Evolutionary conservation across 2,797 vertebrate species (phyloP), one percentile per base, ranked within the genome.

Genomic region (Danio tinwini): DNA sequence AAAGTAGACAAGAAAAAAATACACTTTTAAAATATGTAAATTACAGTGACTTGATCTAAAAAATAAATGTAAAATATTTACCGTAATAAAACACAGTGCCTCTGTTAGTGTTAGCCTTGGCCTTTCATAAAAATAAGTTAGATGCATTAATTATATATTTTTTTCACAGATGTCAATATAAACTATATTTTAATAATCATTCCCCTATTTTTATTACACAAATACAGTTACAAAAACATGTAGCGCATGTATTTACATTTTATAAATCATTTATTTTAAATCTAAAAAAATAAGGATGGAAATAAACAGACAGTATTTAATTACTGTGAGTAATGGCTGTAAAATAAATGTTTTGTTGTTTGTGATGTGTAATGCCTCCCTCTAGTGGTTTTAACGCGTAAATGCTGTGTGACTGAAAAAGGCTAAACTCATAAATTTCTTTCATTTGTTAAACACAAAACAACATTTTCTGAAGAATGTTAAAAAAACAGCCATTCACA

Each of bases 331-430:
- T 52, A 39, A 39, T 49, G 42, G 5, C 21, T 47, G 0, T 68
- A 1, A 59, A 68, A 47, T 67, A 3, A 14, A 13, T n/a, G 40
- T 53, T 50, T 63, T 45, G 1, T 7, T 3, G 17, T 9, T 44
- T 45, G 11, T 75, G 45, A 53, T 29, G 17, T 65, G 61, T 47
- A 56, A 73, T 73, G 69, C 50, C 45, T 47, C 78, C 78, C 68
- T 73, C 78, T 80, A 73, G 69, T 80, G 78, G 78, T 40, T 11
- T 10, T 47, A 0, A 21, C 45, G 8, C 40, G 39, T 52, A 6
- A 80, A 14, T 47, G 58, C 67, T 9, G 7, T 53, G 29, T 10
- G 21, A 29, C 39, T 52, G 4, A 47, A 47, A 12, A 47, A 52
- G 29, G 29, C 9, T 69, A 2, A n/a, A 50, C 14, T 52, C n/a